Base-by-base conservation (phyloP, 2,888 invertebrate genomes). In the Orthosia gracilis region DNA sequence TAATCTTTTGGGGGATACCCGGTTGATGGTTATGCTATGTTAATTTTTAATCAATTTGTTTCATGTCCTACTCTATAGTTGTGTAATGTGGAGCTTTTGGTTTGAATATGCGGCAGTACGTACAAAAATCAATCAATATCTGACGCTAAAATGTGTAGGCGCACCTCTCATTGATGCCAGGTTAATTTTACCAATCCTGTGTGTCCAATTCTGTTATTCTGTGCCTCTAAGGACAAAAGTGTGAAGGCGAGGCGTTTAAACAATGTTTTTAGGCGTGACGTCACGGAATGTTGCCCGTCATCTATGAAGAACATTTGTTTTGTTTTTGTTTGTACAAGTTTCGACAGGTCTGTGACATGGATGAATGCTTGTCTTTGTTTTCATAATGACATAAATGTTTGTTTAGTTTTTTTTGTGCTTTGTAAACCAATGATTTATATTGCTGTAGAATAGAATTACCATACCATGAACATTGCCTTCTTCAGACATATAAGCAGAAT, bases 311-410 rank as follows among this genome's bases (percentile, higher is more conserved):
- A 49, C 66, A 69, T 76, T 55, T 70, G 18, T 79, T 68, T 73
- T 79, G 23, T 79, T 84, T 76, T 79, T 71, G 52, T 78, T 64
- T 69, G 47, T 55, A 26, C 12, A 21, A 59, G 65, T 77, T 84
- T 74, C 64, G 83, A 84, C 87, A 87, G 79, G 45, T 77, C 70
- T 64, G 57, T 76, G 57, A 66, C 69, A 82, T 54, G 82, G 61
- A 50, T 69, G 70, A 82, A 55, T 73, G 78, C 31, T 21, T 49
- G 55, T 62, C 55, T 79, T 73, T 76, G 78, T 76, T 76, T 61
- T 78, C 40, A 45, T 54, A 49, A 54, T 26, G 73, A 54, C 63
- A 59, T 40, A 31, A 21, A 15, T 45, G 26, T 58, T 68, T 62
- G 49, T 47, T 21, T 2, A 4, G 17, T 49, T 70, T 55, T 31